Evolutionary conservation across 1,140 invertebrate species (phyloP).

Genomic region (Himalopsyche phryganea): DNA sequence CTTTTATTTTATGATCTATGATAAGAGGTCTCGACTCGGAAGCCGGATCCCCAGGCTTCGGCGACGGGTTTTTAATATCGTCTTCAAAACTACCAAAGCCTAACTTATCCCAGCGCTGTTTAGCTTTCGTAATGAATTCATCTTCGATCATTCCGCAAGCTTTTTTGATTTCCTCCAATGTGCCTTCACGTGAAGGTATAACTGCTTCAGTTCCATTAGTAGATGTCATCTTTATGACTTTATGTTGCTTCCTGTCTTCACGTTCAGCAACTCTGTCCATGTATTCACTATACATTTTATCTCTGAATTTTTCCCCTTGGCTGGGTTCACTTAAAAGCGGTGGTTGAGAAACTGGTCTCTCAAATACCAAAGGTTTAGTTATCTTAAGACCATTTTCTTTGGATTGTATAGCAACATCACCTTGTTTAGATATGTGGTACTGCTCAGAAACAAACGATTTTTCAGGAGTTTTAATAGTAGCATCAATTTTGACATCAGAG

Average conservation of each 20-base stretch:
- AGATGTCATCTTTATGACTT: slow-evolving; percentile 68
- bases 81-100: slow-evolving; percentile 41
- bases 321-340: slow-evolving; percentile 45
- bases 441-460: slow-evolving; percentile 26
- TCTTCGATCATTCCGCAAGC: slow-evolving; percentile 59
- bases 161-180: slow-evolving; percentile 41
- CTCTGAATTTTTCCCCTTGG: slow-evolving; percentile 64
- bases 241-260: slow-evolving; percentile 71
- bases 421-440: slow-evolving; percentile 34
- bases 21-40: slow-evolving; percentile 49
- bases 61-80: too few species aligned
- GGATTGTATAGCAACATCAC: slow-evolving; percentile 32
- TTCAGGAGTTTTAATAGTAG: slow-evolving; percentile 32
- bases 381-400: slow-evolving; percentile 8
- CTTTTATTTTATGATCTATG: slow-evolving; percentile 52
- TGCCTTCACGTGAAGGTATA: slow-evolving; percentile 18
- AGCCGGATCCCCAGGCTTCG: slow-evolving; percentile 46
- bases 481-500: too few species aligned
- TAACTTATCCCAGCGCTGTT: slow-evolving; percentile 56
- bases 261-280: slow-evolving; percentile 72
- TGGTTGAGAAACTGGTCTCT: slow-evolving; percentile 11
- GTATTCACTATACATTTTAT: slow-evolving; percentile 80
- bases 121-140: slow-evolving; percentile 70
- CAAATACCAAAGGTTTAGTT: slow-evolving; percentile 9
- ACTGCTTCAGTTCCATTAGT: slow-evolving; percentile 28